These are phyloP conservation scores for Pandemis cinnamomeana DNA, from an alignment of 2,888 invertebrate species.

Conservation along the genomic window DNA sequence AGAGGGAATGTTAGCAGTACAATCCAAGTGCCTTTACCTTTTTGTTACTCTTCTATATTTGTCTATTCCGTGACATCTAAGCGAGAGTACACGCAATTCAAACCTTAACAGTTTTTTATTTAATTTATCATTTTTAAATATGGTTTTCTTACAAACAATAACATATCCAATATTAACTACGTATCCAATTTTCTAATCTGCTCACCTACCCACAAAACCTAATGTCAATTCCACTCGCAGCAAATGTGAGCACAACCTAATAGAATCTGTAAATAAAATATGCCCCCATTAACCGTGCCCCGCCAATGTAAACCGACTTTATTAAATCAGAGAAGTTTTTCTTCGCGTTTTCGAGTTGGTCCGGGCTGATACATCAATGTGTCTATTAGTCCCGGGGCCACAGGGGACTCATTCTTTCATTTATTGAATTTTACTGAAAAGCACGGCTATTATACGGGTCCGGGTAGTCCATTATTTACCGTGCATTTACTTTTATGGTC, in stretches of 20 bases:
- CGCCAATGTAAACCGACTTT: slow-evolving; percentile 51
- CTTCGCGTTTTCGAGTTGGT: slow-evolving; percentile 44
- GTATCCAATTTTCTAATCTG: neutral
- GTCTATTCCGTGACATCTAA: no score
- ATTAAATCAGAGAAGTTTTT: slow-evolving; percentile 47
- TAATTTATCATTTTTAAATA: no score
- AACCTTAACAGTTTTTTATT: no score
- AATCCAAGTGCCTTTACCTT: no score
- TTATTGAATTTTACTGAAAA: slow-evolving; percentile 70
- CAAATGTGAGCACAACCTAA: slow-evolving; percentile 32
- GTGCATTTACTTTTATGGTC: slow-evolving; percentile 12
- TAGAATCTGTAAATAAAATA: slow-evolving; percentile 68
- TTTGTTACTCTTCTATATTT: no score
- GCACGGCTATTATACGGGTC: slow-evolving; percentile 55
- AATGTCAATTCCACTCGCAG: neutral
- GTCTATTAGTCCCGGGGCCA: slow-evolving; percentile 65
- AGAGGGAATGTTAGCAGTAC: no score
- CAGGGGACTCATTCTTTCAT: slow-evolving; percentile 75
- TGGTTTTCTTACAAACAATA: no score
- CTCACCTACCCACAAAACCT: neutral
- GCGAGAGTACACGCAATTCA: no score
- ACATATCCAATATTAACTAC: neutral
- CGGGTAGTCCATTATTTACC: slow-evolving; percentile 40
- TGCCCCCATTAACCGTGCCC: slow-evolving; percentile 60
- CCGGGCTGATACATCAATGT: slow-evolving; percentile 72